Evolutionary conservation across 1,140 invertebrate species (phyloP), one percentile per base, ranked within the genome.

Genomic region (Anastrepha ludens): DNA sequence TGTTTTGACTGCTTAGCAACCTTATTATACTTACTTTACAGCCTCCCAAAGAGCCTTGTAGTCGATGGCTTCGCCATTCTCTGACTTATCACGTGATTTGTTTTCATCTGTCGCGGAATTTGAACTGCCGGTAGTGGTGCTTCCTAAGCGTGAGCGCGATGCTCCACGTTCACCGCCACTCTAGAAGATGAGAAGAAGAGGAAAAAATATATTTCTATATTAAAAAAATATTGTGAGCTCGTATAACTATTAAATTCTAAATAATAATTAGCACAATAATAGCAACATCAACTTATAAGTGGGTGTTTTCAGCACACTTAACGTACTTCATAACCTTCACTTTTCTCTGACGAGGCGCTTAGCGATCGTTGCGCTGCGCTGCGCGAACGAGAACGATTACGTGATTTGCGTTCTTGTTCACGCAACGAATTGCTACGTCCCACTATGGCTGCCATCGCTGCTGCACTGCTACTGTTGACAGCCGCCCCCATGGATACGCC

Each of bases 41-140:
- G 96, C 95, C 93, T 97, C 96, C 91, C 96, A 97, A 86, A 97
- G 93, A 90, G 96, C 97, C 92, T 98, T 98, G 93, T 98, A 98
- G 93, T 98, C 97, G 87, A 93, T 93, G 87, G 96, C 94, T 92
- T 97, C 96, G 50, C 96, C 96, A 90, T 97, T 97, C 93, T 96
- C 96, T 70, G 95, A 94, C 87, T 94, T 94, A 59, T 93, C 92
- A 74, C 87, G 89, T 89, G 90, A 89, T 50, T 91, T 92, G 78
- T 93, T 93, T 88, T 89, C 89, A 74, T 88, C 88, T 87, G 87
- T 90, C 90, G 94, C 93, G 90, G 94, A 94, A 58, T 93, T 93
- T 88, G 94, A 89, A 60, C 95, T 94, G 89, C 94, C 93, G 17
- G 39, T 74, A 41, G 87, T 94, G 93, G 91, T 94, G 94, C 92